Evolutionary conservation across 2,113 vertebrate species (phyloP), one percentile per base, ranked within the genome.

Genomic region (Conger conger): DNA sequence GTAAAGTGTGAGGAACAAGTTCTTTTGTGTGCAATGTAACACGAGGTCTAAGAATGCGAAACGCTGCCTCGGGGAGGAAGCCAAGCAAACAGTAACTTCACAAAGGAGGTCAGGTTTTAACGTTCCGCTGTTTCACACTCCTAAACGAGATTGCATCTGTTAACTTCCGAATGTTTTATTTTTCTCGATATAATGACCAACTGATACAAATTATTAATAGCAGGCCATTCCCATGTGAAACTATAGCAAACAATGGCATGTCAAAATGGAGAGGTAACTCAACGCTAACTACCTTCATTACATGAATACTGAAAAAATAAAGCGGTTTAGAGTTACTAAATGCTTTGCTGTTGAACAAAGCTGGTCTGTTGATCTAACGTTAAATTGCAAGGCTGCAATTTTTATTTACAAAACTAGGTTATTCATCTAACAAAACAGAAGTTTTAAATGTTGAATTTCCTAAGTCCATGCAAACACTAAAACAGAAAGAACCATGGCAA

Each of bases 21-120:
- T 93, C 92, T 89, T 91, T 95, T 94, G 93, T 95, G 93, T 91
- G 88, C 9, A 80, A 68, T 86, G 91, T 89, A 94, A 93, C 95
- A 96, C 95, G 95, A 94, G 95, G 95, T 94, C 92, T 92, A 27
- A 63, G 90, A 92, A 92, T 89, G 90, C 88, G 90, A 89, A 85
- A 88, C 86, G 86, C 81, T 82, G 87, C 84, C 87, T 87, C 45
- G 86, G 88, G 85, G 50, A 79, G 81, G 87, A 88, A 89, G 84
- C 81, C 84, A 86, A 89, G 90, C 91, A 88, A 88, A 89, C 89
- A 89, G 90, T 91, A 92, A 93, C 90, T 92, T 89, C 92, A 92
- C 92, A 93, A 94, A 90, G 91, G 91, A 92, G 91, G 92, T 93
- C 93, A 91, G 91, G 27, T 85, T 82, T 81, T 40, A 38, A 40